These are phyloP conservation scores for Sphinx pinastri DNA, from an alignment of 2,888 invertebrate genomes.

Conservation along the genomic window DNA sequence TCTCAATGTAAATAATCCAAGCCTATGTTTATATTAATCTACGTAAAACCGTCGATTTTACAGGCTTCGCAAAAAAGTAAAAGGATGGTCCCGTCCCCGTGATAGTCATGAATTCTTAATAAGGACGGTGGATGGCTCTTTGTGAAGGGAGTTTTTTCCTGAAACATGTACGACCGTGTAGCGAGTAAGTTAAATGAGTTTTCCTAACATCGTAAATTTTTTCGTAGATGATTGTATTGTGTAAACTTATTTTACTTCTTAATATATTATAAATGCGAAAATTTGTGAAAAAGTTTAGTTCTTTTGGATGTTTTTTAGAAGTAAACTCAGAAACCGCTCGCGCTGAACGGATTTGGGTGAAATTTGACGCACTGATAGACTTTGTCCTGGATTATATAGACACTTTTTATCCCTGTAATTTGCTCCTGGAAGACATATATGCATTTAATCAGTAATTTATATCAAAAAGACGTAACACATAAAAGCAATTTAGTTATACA, in stretches of 20 bases:
- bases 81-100: background rate
- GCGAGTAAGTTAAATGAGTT: constrained; percentile 11
- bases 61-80: background rate
- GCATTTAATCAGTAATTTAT: too few relatives aligned
- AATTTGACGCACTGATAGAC: too few relatives aligned
- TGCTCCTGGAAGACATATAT: too few relatives aligned
- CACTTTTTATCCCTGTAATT: too few relatives aligned
- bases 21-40: background rate
- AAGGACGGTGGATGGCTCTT: background rate
- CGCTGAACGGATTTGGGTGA: too few relatives aligned
- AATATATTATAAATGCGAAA: too few relatives aligned
- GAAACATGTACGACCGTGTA: background rate
- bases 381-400: too few relatives aligned
- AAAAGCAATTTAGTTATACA: background rate
- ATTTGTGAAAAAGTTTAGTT: too few relatives aligned
- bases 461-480: too few relatives aligned
- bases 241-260: background rate
- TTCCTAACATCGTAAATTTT: background rate
- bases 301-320: too few relatives aligned
- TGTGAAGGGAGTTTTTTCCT: background rate
- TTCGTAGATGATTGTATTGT: background rate
- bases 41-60: background rate
- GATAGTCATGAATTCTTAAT: constrained; percentile 20
- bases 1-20: background rate
- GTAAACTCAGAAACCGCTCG: too few relatives aligned